phyloP scores from a whole-genome alignment of 2,888 invertebrate genomes.

The Myopa testacea region DNA sequence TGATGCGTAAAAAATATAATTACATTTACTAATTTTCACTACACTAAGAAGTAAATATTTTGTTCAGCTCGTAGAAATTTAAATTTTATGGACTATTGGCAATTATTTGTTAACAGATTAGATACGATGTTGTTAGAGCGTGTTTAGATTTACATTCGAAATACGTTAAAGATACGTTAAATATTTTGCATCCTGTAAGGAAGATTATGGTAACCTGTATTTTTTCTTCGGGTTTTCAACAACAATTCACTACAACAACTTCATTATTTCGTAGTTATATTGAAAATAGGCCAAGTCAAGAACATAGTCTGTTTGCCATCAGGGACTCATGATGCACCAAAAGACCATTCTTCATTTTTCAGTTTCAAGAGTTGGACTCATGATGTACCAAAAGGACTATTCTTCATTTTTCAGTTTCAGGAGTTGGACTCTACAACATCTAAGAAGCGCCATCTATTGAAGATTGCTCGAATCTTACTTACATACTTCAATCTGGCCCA shows the following conservation, averaged over 20 bases:
- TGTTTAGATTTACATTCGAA: constrained; percentile 5
- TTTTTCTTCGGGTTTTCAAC: too few species aligned
- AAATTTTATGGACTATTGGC: constrained; percentile 5
- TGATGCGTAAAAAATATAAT: background rate
- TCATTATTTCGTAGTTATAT: too few species aligned
- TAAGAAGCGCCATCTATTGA: background rate
- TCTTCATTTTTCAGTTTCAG: too few species aligned
- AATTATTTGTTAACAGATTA: background rate
- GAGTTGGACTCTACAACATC: background rate
- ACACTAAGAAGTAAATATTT: background rate
- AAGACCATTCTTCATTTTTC: too few species aligned
- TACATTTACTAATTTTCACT: constrained; percentile 2
- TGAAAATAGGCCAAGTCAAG: too few species aligned
- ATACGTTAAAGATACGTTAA: background rate
- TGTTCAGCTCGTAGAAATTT: background rate
- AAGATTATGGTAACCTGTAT: background rate
- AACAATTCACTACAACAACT: too few species aligned
- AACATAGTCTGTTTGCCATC: too few species aligned
- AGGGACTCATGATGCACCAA: too few species aligned
- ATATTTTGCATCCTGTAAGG: background rate
- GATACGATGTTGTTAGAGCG: background rate
- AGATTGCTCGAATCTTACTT: background rate
- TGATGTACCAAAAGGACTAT: too few species aligned
- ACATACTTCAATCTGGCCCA: background rate
- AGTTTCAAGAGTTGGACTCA: too few species aligned